phyloP scores from a whole-genome alignment of 2,797 vertebrate genomes.

The Paedocypris micromegethes region DNA sequence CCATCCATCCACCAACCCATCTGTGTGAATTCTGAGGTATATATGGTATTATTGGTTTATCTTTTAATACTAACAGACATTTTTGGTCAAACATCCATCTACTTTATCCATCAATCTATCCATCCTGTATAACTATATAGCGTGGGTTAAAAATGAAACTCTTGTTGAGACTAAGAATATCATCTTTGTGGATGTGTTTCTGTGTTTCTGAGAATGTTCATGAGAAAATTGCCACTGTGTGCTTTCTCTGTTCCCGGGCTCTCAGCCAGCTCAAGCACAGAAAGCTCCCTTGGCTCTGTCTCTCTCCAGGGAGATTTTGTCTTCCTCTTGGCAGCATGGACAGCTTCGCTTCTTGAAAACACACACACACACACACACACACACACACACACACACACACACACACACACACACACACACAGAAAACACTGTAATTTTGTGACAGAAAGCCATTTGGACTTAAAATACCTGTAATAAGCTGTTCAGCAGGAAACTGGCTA shows the following conservation, averaged over 20 bases:
- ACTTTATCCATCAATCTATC: too few species aligned
- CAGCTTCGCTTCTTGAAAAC: slow-evolving; percentile 2
- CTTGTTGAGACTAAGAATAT: not conserved
- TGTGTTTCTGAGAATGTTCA: slow-evolving; percentile 16
- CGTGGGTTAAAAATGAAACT: not conserved
- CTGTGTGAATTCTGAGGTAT: too few species aligned
- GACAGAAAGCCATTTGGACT: too few species aligned
- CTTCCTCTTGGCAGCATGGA: slow-evolving; percentile 9
- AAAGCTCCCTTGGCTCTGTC: not conserved
- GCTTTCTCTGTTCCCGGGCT: slow-evolving; percentile 10
- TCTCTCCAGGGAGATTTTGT: not conserved
- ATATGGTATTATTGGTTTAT: too few species aligned
- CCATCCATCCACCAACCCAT: too few species aligned
- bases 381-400: too few species aligned
- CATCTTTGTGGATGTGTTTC: slow-evolving; percentile 3
- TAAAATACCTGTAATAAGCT: too few species aligned
- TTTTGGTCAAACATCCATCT: too few species aligned
- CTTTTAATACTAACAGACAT: too few species aligned
- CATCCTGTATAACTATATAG: too few species aligned
- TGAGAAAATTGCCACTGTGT: not conserved
- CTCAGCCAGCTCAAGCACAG: slow-evolving; percentile 7
- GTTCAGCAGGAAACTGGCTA: too few species aligned
- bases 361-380: not conserved
- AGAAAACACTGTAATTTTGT: too few species aligned
- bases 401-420: not conserved